These are phyloP conservation scores for Gymnoscopelus braueri DNA, from an alignment of 2,797 vertebrate species.

Conservation along the genomic window DNA sequence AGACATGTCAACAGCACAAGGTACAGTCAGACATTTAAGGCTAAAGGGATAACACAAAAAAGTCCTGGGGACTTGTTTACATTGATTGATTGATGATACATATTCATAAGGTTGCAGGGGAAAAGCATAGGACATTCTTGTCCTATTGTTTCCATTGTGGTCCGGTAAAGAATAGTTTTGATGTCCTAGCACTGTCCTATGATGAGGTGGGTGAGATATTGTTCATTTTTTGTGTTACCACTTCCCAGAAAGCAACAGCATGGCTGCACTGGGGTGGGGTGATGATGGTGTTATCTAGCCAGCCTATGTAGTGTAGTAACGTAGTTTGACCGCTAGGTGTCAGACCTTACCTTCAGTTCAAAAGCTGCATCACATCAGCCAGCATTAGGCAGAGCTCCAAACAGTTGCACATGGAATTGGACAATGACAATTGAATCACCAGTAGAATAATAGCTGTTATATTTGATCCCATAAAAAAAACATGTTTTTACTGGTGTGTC, in stretches of 20 bases:
- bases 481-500: conserved; percentile 2
- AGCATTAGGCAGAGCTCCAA: conserved; percentile 9
- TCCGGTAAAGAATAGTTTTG: too few relatives aligned
- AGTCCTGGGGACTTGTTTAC: too few relatives aligned
- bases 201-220: background rate
- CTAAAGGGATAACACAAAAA: too few relatives aligned
- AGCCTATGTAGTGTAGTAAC: conserved; percentile 22
- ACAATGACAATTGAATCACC: conserved; percentile 3
- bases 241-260: too few relatives aligned
- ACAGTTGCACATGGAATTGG: conserved; percentile 17
- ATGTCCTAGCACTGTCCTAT: too few relatives aligned
- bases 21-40: too few relatives aligned
- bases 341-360: conserved; percentile 45
- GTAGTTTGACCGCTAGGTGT: conserved; percentile 62
- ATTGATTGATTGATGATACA: background rate
- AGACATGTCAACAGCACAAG: too few relatives aligned
- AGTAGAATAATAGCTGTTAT: conserved; percentile 18
- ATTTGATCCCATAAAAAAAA: conserved; percentile 11
- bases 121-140: too few relatives aligned
- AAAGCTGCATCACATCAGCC: conserved; percentile 2
- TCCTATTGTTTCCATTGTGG: too few relatives aligned
- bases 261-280: too few relatives aligned
- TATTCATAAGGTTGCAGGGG: too few relatives aligned
- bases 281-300: too few relatives aligned
- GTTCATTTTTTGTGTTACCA: background rate